Evolutionary conservation across 2,888 invertebrate genomes (phyloP), one percentile per base, ranked within the genome.

Genomic region (Acronicta psi): DNA sequence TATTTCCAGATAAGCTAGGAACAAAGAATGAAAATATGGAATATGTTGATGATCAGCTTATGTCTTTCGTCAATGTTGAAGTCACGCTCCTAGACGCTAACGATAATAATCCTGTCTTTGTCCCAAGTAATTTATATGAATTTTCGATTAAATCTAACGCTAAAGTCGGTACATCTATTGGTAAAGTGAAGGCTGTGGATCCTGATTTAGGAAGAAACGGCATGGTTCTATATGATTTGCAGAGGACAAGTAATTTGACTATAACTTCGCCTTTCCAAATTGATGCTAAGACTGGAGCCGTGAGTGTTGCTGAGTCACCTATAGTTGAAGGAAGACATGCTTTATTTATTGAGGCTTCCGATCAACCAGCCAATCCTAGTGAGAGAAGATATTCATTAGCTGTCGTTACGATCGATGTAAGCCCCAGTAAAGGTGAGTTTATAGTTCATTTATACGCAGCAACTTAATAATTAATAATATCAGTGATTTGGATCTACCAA

Each of bases 101-200:
- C 83, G 98, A 99, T 83, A 98, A 98, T 79, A 97, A 97, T 75
- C 98, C 99, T 0, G 96, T 96, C 23, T 98, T 98, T 81, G 95
- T 97, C 20, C 97, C 97, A 4, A 97, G 96, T 55, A 98, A 98
- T 86, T 92, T 98, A 6, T 98, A 98, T 77, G 97, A 97, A 80
- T 97, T 98, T 78, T 92, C 94, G 46, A 95, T 97, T 0, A 95
- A 95, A 54, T 95, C 96, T 0, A 96, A 97, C 58, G 95, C 96
- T 0, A 94, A 95, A 60, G 88, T 96, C 31, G 97, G 97, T 0
- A 95, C 96, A n/a, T 92, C 95, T 23, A 95, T 98, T 38, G 98
- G 98, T 1, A 96, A 96, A 85, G 96, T 98, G 0, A 95, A 96
- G 80, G 98, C 98, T 0, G 92, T 96, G 2, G 98, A 98, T 93